phyloP scores from a whole-genome alignment of 2,888 invertebrate genomes.

The Eledona agricola region DNA sequence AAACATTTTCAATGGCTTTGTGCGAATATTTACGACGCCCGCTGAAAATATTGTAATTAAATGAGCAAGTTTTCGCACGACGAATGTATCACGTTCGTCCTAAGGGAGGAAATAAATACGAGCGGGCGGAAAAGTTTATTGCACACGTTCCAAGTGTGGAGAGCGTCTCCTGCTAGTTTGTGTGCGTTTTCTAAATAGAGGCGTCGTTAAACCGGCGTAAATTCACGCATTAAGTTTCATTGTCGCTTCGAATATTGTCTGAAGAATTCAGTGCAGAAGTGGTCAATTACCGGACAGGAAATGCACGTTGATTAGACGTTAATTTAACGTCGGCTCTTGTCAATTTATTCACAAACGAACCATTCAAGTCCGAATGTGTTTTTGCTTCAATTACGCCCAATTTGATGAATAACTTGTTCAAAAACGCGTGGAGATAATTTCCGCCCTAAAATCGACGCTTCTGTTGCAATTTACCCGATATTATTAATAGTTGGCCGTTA shows the following conservation, averaged over 20 bases:
- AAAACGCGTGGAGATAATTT: too few relatives aligned
- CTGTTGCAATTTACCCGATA: too few relatives aligned
- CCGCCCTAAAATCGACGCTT: too few relatives aligned
- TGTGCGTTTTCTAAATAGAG: slow-evolving; percentile 17
- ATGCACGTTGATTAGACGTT: slow-evolving; percentile 25
- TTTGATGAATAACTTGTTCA: slow-evolving; percentile 24
- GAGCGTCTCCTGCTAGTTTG: slow-evolving; percentile 18
- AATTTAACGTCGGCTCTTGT: slow-evolving; percentile 22
- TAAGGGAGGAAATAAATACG: slow-evolving; percentile 31
- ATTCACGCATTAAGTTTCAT: too few relatives aligned
- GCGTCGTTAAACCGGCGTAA: slow-evolving; percentile 10
- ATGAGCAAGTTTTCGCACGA: slow-evolving; percentile 28
- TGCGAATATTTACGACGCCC: slow-evolving; percentile 2
- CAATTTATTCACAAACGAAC: slow-evolving; percentile 26
- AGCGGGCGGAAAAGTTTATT: slow-evolving; percentile 29
- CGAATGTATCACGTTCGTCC: slow-evolving; percentile 33
- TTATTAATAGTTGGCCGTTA: slow-evolving; percentile 20
- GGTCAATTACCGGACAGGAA: slow-evolving; percentile 18
- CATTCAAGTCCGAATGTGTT: slow-evolving; percentile 23
- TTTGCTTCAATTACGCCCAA: slow-evolving; percentile 16
- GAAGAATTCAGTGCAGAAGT: slow-evolving; percentile 10
- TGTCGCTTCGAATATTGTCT: too few relatives aligned
- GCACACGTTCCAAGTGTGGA: slow-evolving; percentile 26
- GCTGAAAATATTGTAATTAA: slow-evolving; percentile 34
- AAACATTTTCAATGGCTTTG: slow-evolving; percentile 7